These are phyloP conservation scores for Erythrocercus mccallii DNA, from an alignment of 2,113 vertebrate species.

Conservation along the genomic window DNA sequence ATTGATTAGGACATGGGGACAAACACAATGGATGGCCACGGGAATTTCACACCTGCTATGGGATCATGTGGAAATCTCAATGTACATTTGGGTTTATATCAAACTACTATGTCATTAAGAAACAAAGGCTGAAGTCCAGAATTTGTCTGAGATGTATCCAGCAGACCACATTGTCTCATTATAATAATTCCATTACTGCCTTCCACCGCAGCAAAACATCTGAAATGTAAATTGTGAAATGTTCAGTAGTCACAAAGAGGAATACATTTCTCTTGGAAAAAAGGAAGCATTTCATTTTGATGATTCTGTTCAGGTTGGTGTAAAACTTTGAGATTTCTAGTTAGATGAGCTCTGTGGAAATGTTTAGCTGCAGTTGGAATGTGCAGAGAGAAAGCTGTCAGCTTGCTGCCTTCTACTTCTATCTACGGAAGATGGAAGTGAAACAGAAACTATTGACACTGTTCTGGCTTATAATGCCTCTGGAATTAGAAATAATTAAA, in stretches of 20 bases:
- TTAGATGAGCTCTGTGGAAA: background rate
- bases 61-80: slow-evolving; percentile 36
- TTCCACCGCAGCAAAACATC: slow-evolving; percentile 50
- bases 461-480: slow-evolving; percentile 34
- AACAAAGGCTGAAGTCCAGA: slow-evolving; percentile 50
- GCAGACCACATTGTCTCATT: slow-evolving; percentile 19
- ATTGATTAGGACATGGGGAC: background rate
- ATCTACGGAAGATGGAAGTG: background rate
- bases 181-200: slow-evolving; percentile 46
- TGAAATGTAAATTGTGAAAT: slow-evolving; percentile 29
- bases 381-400: slow-evolving; percentile 42
- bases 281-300: background rate
- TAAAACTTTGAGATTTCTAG: background rate
- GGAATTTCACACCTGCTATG: slow-evolving; percentile 53
- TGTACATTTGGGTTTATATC: slow-evolving; percentile 30
- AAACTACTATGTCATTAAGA: slow-evolving; percentile 43
- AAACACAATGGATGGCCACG: slow-evolving; percentile 21
- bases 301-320: background rate
- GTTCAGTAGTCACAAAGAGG: slow-evolving; percentile 10
- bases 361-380: slow-evolving; percentile 7
- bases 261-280: background rate
- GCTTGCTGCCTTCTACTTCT: background rate
- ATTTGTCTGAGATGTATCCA: slow-evolving; percentile 29
- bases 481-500: slow-evolving; percentile 76
- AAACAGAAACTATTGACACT: slow-evolving; percentile 47